phyloP scores from a whole-genome alignment of 1,140 invertebrate species.

The Lepidotrigona ventralis region DNA sequence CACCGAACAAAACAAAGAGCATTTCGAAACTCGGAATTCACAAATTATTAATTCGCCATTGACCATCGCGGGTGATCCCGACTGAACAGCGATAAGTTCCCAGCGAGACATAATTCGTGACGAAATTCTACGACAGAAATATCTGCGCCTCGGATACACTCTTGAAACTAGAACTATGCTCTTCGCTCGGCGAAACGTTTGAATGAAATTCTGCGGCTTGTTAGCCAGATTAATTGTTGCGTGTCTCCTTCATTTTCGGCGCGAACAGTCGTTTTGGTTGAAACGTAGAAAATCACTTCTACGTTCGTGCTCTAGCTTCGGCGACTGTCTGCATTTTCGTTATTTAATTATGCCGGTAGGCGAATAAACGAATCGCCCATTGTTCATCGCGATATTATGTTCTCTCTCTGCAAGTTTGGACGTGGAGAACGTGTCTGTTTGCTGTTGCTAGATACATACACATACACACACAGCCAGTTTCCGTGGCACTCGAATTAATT shows the following conservation, averaged over 20 bases:
- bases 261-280: neutral
- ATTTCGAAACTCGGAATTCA: too few species aligned
- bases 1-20: neutral
- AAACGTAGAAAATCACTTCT: neutral
- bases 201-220: conserved; percentile 43
- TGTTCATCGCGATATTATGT: neutral
- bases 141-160: neutral
- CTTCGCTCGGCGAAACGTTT: conserved; percentile 1
- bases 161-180: conserved; percentile 15
- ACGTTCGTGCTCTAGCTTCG: neutral
- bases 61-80: neutral
- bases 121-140: conserved; percentile 3
- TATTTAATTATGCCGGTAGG: conserved; percentile 4
- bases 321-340: neutral
- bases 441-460: neutral
- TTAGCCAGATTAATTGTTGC: conserved; percentile 30
- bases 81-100: neutral
- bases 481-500: neutral
- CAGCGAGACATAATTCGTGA: neutral
- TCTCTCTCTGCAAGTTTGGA: neutral
- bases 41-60: neutral
- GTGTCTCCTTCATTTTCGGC: neutral
- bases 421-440: neutral
- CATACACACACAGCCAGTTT: neutral
- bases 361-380: neutral